Conservation (phyloP, 1,140 invertebrate genomes). For the Zophobas atratus region DNA sequence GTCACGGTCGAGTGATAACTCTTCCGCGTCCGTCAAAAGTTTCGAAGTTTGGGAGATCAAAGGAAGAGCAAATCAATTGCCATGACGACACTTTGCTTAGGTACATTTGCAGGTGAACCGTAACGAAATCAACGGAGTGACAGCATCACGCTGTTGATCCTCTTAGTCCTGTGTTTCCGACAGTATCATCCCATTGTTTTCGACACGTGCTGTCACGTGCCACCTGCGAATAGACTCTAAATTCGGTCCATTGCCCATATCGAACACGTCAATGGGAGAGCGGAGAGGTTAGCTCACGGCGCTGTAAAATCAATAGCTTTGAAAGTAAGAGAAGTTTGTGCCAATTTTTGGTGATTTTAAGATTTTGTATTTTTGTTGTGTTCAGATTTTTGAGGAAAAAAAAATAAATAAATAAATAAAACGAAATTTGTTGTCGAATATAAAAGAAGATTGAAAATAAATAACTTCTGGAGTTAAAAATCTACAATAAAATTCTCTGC, state of each 20-base stretch:
- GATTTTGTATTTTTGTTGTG: background rate
- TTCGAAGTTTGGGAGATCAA: slow-evolving; percentile 15
- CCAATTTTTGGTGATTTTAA: too few relatives aligned
- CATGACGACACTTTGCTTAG: slow-evolving; percentile 35
- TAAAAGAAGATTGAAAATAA: too few relatives aligned
- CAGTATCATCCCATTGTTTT: slow-evolving; percentile 59
- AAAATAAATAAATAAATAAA: too few relatives aligned
- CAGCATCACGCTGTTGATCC: slow-evolving; percentile 43
- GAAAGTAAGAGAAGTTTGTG: too few relatives aligned
- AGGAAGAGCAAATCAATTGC: slow-evolving; percentile 23
- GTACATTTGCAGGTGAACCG: slow-evolving; percentile 32
- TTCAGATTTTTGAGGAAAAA: background rate
- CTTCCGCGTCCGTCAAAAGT: background rate
- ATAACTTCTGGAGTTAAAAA: too few relatives aligned
- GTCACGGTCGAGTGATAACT: too few relatives aligned
- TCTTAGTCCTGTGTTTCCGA: slow-evolving; percentile 46
- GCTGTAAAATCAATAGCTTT: too few relatives aligned
- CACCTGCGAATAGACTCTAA: slow-evolving; percentile 56
- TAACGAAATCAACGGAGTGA: slow-evolving; percentile 2
- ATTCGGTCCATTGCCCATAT: slow-evolving; percentile 23
- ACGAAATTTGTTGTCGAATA: too few relatives aligned
- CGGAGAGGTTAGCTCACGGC: background rate
- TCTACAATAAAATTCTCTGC: too few relatives aligned
- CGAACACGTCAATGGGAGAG: slow-evolving; percentile 17
- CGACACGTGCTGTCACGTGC: slow-evolving; percentile 60